Conservation (phyloP, 2,797 vertebrate genomes). For the Fistularia commersonii region DNA sequence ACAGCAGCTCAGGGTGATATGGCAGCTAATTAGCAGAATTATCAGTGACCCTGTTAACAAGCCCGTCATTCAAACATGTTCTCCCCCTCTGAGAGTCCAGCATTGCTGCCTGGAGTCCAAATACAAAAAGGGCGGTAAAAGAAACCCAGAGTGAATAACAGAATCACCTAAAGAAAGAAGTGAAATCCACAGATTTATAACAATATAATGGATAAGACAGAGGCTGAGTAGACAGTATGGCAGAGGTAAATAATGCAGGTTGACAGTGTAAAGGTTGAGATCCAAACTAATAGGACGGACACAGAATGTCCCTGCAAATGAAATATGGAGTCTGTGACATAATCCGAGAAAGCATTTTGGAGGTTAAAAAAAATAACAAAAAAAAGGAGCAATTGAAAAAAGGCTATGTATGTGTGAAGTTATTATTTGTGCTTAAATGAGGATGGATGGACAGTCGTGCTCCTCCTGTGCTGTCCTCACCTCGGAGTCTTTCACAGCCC, state of each 20-base stretch:
- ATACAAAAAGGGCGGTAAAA: conserved; percentile 8
- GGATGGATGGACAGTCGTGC: conserved; percentile 60
- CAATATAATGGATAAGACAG: conserved; percentile 17
- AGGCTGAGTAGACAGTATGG: conserved; percentile 2
- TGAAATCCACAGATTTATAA: conserved; percentile 20
- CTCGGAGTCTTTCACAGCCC: conserved; percentile 60
- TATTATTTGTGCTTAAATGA: conserved; percentile 68
- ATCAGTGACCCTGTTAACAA: conserved; percentile 73
- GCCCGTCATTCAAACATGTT: conserved; percentile 65
- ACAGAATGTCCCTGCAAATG: conserved; percentile 14
- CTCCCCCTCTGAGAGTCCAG: conserved; percentile 59
- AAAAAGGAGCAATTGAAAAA: conserved; percentile 30
- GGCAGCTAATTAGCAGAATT: conserved; percentile 73
- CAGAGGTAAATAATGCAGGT: conserved; percentile 18
- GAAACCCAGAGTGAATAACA: conserved; percentile 18
- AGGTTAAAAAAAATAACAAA: conserved; percentile 27
- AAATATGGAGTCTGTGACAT: conserved; percentile 54
- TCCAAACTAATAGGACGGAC: conserved; percentile 17
- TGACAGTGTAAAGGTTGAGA: conserved; percentile 22
- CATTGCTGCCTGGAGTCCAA: conserved; percentile 35
- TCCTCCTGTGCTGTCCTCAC: conserved; percentile 63
- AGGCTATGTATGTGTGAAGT: conserved; percentile 39
- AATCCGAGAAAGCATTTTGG: conserved; percentile 52
- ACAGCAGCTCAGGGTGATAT: conserved; percentile 67
- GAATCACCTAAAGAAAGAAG: conserved; percentile 17